Evolutionary conservation across 1,140 invertebrate genomes (phyloP).

Genomic region (Subanguina moxae): DNA sequence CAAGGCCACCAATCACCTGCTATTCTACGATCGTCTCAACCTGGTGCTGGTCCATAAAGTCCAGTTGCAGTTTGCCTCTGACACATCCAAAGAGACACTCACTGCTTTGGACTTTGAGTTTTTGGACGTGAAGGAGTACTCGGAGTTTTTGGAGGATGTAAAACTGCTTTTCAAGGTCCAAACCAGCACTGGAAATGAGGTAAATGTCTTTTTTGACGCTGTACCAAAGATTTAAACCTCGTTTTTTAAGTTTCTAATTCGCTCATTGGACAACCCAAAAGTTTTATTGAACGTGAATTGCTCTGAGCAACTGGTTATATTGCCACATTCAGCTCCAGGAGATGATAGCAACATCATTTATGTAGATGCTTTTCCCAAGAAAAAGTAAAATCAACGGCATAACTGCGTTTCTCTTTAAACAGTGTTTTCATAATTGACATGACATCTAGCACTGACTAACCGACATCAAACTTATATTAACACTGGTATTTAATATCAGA

Average conservation of each 20-base stretch:
- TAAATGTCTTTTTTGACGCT: background rate
- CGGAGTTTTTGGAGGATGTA: slow-evolving; percentile 14
- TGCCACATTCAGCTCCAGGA: slow-evolving; percentile 20
- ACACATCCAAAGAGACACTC: background rate
- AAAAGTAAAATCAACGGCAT: no score
- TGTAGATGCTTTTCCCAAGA: slow-evolving; percentile 18
- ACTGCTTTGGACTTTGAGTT: slow-evolving; percentile 28
- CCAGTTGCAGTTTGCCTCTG: background rate
- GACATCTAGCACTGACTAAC: no score
- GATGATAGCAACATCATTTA: slow-evolving; percentile 33
- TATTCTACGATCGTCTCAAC: slow-evolving; percentile 11
- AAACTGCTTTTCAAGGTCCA: slow-evolving; percentile 19
- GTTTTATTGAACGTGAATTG: slow-evolving; percentile 8
- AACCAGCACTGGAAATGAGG: slow-evolving; percentile 6
- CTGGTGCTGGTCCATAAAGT: slow-evolving; percentile 9
- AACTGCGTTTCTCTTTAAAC: no score
- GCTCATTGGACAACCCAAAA: background rate
- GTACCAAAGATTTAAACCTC: background rate
- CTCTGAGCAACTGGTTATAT: slow-evolving; percentile 16
- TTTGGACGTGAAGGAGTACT: slow-evolving; percentile 21
- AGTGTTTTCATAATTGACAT: no score
- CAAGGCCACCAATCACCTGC: background rate
- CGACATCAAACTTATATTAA: no score
- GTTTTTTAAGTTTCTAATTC: slow-evolving; percentile 24
- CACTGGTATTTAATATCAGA: no score